Conservation (phyloP, 2,797 vertebrate species). For the Peromyscus aztecus region DNA sequence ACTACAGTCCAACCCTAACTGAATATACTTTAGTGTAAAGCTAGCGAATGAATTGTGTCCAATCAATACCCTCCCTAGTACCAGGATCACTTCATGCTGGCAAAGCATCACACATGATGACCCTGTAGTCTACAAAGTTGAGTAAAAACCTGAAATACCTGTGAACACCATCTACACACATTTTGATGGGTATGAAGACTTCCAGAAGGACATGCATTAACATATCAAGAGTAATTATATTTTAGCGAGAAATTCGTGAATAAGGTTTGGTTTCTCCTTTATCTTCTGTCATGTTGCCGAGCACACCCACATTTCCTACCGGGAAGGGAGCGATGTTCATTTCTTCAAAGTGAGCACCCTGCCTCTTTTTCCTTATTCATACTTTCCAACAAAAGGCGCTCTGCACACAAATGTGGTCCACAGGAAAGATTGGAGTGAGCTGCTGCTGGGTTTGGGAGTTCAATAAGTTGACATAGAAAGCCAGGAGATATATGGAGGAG, state of each 20-base stretch:
- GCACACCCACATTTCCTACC: background rate
- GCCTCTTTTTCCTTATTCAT: background rate
- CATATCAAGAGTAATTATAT: background rate
- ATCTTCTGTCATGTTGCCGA: background rate
- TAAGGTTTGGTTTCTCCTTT: background rate
- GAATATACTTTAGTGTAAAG: constrained; percentile 23
- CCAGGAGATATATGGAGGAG: background rate
- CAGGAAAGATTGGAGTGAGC: background rate
- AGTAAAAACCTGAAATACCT: background rate
- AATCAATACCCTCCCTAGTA: background rate
- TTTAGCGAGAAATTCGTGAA: constrained; percentile 1
- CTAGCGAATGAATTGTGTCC: background rate
- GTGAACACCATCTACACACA: background rate
- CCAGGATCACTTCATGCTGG: background rate
- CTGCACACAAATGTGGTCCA: background rate
- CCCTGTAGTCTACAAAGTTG: background rate
- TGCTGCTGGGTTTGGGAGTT: background rate
- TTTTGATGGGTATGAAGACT: background rate
- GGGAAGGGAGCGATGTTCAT: background rate
- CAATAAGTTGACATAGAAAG: background rate
- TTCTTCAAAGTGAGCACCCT: background rate
- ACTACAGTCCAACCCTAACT: background rate
- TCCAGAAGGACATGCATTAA: background rate
- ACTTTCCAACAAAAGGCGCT: background rate
- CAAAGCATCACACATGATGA: background rate